These are phyloP conservation scores for Heliothis subflexa DNA, from an alignment of 1,140 invertebrate species.

Conservation along the genomic window DNA sequence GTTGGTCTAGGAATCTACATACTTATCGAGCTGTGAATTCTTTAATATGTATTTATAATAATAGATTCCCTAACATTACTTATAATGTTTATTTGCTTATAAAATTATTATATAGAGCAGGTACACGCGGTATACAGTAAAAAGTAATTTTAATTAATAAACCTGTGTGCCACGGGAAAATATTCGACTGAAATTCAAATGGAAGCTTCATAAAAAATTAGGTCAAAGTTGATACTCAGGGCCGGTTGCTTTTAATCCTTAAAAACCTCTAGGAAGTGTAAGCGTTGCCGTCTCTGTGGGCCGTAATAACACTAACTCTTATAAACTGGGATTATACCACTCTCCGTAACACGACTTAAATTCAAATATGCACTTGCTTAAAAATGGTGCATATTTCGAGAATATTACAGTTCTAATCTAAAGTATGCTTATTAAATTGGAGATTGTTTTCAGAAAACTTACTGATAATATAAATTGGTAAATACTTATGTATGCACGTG, in stretches of 20 bases:
- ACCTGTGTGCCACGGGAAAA: not conserved
- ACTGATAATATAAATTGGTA: too few relatives aligned
- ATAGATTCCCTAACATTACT: too few relatives aligned
- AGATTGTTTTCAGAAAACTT: not conserved
- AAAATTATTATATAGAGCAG: not conserved
- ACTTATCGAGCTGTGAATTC: too few relatives aligned
- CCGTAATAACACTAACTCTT: conserved; percentile 69
- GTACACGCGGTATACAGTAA: not conserved
- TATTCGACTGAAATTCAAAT: conserved; percentile 14
- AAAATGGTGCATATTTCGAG: conserved; percentile 52
- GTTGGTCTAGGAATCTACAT: too few relatives aligned
- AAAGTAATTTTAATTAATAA: conserved; percentile 7
- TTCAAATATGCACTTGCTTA: conserved; percentile 62
- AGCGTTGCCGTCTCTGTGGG: conserved; percentile 52
- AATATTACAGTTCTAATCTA: conserved; percentile 28
- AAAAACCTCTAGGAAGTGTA: conserved; percentile 54
- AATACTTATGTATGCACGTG: too few relatives aligned
- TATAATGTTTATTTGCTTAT: not conserved
- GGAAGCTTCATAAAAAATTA: conserved; percentile 50
- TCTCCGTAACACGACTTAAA: conserved; percentile 60
- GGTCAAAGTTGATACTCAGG: conserved; percentile 46
- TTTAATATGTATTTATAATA: too few relatives aligned
- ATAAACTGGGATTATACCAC: conserved; percentile 65
- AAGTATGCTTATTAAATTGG: not conserved
- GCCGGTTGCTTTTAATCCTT: conserved; percentile 57